phyloP scores from a whole-genome alignment of 1,140 invertebrate species.

The Zelostemma sp. region DNA sequence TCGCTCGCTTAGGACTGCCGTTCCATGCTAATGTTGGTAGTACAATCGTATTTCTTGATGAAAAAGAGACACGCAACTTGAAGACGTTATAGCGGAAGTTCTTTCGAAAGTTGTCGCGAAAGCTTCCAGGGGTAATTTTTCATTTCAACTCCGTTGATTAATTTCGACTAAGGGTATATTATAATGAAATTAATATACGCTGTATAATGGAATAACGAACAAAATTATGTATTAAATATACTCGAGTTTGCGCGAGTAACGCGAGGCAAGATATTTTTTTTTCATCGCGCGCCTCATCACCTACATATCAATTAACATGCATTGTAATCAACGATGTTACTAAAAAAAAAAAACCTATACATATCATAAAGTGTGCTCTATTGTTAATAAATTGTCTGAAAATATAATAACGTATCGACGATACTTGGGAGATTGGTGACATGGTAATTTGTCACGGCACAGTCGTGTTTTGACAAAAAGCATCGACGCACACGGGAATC shows the following conservation, averaged over 20 bases:
- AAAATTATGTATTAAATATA: conserved; percentile 30
- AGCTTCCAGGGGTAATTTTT: no score
- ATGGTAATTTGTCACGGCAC: not conserved
- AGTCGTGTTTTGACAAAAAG: not conserved
- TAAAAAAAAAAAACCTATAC: conserved; percentile 57
- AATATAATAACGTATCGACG: conserved; percentile 10
- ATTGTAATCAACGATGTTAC: conserved; percentile 56
- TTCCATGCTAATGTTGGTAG: conserved; percentile 30
- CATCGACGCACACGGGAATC: not conserved
- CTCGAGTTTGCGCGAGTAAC: conserved; percentile 40
- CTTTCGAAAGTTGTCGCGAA: no score
- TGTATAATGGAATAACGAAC: conserved; percentile 37
- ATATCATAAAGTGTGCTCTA: conserved; percentile 64
- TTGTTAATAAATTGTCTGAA: conserved; percentile 11
- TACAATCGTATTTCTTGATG: conserved; percentile 37
- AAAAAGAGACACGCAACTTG: conserved; percentile 19
- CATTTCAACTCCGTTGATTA: no score
- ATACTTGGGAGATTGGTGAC: not conserved
- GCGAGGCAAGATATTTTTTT: conserved; percentile 40
- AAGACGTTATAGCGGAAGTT: conserved; percentile 28
- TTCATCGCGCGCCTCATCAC: conserved; percentile 54
- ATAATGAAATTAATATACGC: conserved; percentile 14
- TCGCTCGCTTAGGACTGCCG: conserved; percentile 43
- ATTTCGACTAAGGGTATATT: no score
- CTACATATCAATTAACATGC: conserved; percentile 62